These are phyloP conservation scores for Trissonchulus sp. DNA, from an alignment of 2,888 invertebrate species.

Conservation along the genomic window DNA sequence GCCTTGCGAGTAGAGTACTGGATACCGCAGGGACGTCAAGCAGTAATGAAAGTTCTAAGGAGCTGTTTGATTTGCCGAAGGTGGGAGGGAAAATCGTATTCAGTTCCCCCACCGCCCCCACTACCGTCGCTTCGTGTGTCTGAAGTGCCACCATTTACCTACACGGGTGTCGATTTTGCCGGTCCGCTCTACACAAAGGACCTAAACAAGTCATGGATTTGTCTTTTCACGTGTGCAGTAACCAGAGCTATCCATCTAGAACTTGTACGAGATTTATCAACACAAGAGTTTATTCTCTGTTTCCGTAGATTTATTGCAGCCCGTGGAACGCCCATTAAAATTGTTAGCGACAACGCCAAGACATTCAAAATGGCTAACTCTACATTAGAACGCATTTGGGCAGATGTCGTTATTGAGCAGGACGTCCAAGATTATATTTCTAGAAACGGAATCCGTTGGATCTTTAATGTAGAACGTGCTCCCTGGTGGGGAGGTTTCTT, in stretches of 20 bases:
- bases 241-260: slow-evolving; percentile 26
- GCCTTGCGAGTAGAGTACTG: not conserved
- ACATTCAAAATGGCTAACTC: slow-evolving; percentile 52
- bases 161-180: not conserved
- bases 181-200: not conserved
- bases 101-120: not conserved
- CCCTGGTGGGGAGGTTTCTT: slow-evolving; percentile 56
- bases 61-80: not conserved
- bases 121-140: not conserved
- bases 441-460: slow-evolving; percentile 39
- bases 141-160: slow-evolving; percentile 5
- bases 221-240: slow-evolving; percentile 20
- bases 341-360: slow-evolving; percentile 53
- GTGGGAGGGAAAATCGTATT: not conserved
- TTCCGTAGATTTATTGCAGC: slow-evolving; percentile 49
- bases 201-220: slow-evolving; percentile 28
- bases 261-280: slow-evolving; percentile 44
- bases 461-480: slow-evolving; percentile 52
- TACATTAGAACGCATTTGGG: slow-evolving; percentile 40
- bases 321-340: slow-evolving; percentile 45
- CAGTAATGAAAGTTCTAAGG: not conserved
- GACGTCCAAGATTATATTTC: slow-evolving; percentile 25
- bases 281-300: slow-evolving; percentile 45
- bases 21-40: slow-evolving; percentile 3
- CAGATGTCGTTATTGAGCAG: not conserved